Conservation (phyloP, 1,140 invertebrate species). For the Nephila pilipes region DNA sequence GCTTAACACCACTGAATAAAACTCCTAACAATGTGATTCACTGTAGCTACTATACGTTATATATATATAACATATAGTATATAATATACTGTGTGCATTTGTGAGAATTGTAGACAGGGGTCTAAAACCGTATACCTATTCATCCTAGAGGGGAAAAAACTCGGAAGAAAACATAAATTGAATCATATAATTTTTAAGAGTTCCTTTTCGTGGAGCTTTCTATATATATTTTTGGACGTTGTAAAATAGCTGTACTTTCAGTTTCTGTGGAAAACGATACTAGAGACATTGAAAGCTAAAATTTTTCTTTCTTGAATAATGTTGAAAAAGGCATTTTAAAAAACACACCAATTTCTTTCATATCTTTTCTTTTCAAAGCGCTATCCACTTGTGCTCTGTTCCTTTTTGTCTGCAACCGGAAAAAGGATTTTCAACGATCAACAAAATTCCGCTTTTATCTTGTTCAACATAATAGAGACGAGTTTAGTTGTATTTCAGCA, state of each 20-base stretch:
- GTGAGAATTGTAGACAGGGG: not conserved
- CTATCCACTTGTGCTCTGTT: not conserved
- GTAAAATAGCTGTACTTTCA: not conserved
- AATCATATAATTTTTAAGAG: slow-evolving; percentile 3
- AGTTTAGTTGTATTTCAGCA: no score
- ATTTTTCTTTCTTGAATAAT: not conserved
- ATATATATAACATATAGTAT: no score
- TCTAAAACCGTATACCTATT: not conserved
- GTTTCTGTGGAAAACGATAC: not conserved
- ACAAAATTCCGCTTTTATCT: not conserved
- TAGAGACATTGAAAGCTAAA: not conserved
- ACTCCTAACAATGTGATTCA: no score
- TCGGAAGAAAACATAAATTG: not conserved
- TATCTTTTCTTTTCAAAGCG: not conserved
- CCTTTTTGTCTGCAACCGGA: not conserved
- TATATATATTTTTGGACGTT: not conserved
- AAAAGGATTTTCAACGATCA: not conserved
- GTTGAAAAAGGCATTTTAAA: not conserved
- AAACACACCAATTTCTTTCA: not conserved
- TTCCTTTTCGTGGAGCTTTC: not conserved
- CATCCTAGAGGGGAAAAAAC: not conserved
- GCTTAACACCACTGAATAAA: no score
- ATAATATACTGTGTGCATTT: not conserved
- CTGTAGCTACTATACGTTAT: no score
- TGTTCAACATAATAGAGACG: no score